Conservation (phyloP, 2,888 invertebrate species). For the Protodeltote pygarga region DNA sequence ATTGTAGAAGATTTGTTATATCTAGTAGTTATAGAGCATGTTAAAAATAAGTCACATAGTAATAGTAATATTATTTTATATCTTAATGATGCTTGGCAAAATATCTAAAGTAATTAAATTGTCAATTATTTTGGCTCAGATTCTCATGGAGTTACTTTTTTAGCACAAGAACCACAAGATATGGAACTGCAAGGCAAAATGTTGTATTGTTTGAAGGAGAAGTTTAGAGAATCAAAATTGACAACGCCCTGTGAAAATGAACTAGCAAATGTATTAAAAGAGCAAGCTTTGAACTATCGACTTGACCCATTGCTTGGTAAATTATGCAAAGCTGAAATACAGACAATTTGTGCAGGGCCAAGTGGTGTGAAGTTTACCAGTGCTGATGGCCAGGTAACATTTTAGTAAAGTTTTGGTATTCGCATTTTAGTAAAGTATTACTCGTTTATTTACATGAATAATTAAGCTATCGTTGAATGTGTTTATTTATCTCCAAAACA, state of each 20-base stretch:
- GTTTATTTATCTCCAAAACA: no score
- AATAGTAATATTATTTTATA: no score
- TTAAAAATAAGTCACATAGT: neutral
- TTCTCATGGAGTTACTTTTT: slow-evolving; percentile 36
- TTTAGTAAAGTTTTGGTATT: no score
- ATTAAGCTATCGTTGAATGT: no score
- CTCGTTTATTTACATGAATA: no score
- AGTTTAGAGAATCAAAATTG: slow-evolving; percentile 92
- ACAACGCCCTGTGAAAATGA: slow-evolving; percentile 93
- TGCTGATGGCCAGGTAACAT: slow-evolving; percentile 78
- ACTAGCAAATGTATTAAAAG: slow-evolving; percentile 93
- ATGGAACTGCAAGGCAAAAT: slow-evolving; percentile 94
- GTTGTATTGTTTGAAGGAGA: slow-evolving; percentile 93
- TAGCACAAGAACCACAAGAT: slow-evolving; percentile 85
- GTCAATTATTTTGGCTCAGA: slow-evolving; percentile 1
- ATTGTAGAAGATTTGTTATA: slow-evolving; percentile 13
- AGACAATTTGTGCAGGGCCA: slow-evolving; percentile 87
- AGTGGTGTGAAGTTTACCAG: slow-evolving; percentile 80
- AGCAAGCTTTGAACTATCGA: slow-evolving; percentile 96
- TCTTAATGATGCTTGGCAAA: no score
- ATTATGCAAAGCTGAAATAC: slow-evolving; percentile 92
- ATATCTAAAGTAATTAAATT: no score
- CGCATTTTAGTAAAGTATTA: no score
- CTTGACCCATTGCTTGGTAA: slow-evolving; percentile 95
- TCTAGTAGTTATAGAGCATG: neutral